Evolutionary conservation across 1,140 invertebrate species (phyloP).

Genomic region (Sinella curviseta): DNA sequence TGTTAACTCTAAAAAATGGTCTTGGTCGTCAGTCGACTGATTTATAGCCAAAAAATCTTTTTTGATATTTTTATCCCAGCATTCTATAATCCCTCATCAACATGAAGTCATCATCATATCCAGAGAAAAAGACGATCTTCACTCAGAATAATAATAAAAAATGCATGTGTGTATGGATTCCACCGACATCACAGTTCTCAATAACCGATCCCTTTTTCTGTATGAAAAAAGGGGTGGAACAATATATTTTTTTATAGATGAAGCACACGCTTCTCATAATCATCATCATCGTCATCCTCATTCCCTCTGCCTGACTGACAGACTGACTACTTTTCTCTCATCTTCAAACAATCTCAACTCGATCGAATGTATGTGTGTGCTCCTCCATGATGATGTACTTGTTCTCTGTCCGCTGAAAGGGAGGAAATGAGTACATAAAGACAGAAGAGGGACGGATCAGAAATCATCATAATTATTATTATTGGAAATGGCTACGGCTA

Average conservation of each 20-base stretch:
- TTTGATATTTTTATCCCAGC: background rate
- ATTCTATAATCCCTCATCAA: background rate
- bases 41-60: background rate
- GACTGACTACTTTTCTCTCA: background rate
- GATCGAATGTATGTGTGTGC: background rate
- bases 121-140: background rate
- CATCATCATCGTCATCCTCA: background rate
- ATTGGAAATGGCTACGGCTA: constrained; percentile 12
- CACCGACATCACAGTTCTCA: background rate
- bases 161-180: no score
- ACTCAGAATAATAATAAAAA: no score
- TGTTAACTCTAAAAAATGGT: background rate
- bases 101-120: constrained; percentile 12
- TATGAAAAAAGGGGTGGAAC: constrained; percentile 3
- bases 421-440: constrained; percentile 3
- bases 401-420: background rate
- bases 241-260: constrained; percentile 3
- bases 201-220: constrained; percentile 11
- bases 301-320: background rate
- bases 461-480: constrained; percentile 13
- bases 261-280: background rate
- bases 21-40: background rate
- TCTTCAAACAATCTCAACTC: background rate
- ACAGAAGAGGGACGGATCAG: constrained; percentile 1
- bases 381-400: background rate